These are phyloP conservation scores for Colaptes auratus DNA, from an alignment of 2,113 vertebrate species.

Conservation along the genomic window DNA sequence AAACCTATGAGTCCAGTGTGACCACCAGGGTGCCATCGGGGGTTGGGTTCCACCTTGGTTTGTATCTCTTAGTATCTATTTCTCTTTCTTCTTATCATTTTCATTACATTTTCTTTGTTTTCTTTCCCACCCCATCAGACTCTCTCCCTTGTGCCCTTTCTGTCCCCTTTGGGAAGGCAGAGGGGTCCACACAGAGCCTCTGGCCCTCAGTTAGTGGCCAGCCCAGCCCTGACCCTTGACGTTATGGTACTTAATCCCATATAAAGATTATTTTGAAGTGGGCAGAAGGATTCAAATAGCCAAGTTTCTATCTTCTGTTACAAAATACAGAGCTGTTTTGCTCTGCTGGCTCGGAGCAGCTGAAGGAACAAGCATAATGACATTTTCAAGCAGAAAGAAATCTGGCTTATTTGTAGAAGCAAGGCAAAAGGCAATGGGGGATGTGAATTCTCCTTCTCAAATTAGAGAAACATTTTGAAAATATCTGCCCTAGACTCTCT, in stretches of 20 bases:
- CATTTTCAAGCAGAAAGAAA: conserved; percentile 30
- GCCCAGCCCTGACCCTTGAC: too few relatives aligned
- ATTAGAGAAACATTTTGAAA: conserved; percentile 17
- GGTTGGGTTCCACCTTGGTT: too few relatives aligned
- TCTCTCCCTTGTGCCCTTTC: too few relatives aligned
- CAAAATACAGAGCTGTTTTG: neutral
- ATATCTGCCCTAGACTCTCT: neutral
- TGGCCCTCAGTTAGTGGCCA: too few relatives aligned
- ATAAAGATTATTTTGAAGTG: neutral
- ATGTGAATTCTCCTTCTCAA: neutral
- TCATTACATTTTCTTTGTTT: too few relatives aligned
- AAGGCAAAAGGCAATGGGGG: neutral
- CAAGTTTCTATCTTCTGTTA: neutral
- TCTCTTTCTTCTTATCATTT: too few relatives aligned
- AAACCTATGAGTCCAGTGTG: too few relatives aligned
- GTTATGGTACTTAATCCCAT: neutral
- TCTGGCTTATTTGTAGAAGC: conserved; percentile 9
- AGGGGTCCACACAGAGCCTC: neutral
- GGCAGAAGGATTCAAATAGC: neutral
- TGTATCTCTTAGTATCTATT: too few relatives aligned
- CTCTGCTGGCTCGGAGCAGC: neutral
- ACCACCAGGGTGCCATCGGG: too few relatives aligned
- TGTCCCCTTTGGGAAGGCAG: neutral
- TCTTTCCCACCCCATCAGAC: too few relatives aligned
- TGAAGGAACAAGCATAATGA: conserved; percentile 17